Evolutionary conservation across 2,797 vertebrate species (phyloP), one percentile per base, ranked within the genome.

Genomic region (Chromobotia macracanthus): DNA sequence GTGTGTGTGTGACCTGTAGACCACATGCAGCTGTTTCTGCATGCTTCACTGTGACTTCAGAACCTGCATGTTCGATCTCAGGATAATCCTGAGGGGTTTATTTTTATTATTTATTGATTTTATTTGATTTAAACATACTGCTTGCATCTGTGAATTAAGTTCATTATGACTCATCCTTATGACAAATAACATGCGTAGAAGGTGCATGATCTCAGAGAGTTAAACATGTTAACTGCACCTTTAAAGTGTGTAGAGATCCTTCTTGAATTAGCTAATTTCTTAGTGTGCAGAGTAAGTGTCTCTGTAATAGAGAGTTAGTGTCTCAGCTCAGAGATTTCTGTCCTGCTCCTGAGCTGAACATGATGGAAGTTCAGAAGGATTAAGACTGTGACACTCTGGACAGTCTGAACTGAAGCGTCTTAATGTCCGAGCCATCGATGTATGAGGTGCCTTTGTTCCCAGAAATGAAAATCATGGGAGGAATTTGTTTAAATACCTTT

Each of bases 381-480:
- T 13, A 44, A 68, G 55, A 19, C 9, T 23, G 0, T 50, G 31
- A 10, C 51, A 75, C 66, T 75, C 44, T n/a, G 38, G 66, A 51
- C 38, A 16, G 46, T 51, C 68, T 53, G 53, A 75, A 75, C 67
- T 31, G 3, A 71, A 41, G 56, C 31, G 64, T 23, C 48, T 23
- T 67, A 60, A 81, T 77, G 75, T 74, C 65, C 56, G n/a, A 56
- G 28, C 28, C 21, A 55, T 13, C 70, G 64, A 77, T 87, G 82
- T 89, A 88, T 84, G 79, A 65, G 41, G 31, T 0, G 5, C 84
- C 85, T 82, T 82, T 88, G 76, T 89, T 73, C 85, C n/a, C 73
- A 75, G 58, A 86, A 78, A 87, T 87, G 61, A 78, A 88, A 87
- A 89, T 90, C 90, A 81, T 55, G 56, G 28, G 38, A 86, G 82